phyloP scores from a whole-genome alignment of 1,140 invertebrate genomes.

The Maconellicoccus hirsutus region DNA sequence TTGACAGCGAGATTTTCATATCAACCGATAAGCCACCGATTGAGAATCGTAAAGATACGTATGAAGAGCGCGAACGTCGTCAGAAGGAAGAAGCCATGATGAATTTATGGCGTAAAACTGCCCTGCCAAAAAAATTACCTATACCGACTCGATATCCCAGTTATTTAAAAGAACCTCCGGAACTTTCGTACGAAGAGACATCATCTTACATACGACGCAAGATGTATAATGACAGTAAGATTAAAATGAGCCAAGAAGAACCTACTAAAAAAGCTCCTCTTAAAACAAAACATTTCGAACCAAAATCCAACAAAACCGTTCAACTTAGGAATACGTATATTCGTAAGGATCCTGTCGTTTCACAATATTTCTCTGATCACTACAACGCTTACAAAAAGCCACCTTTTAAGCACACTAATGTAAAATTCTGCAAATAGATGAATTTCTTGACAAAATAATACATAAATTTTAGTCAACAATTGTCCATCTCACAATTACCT shows the following conservation, averaged over 20 bases:
- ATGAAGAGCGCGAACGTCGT: background rate
- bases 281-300: background rate
- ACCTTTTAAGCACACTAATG: background rate
- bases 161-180: conserved; percentile 5
- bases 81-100: conserved; percentile 11
- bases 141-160: background rate
- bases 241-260: background rate
- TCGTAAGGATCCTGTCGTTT: background rate
- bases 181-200: conserved; percentile 11
- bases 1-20: background rate
- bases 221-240: background rate
- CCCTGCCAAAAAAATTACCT: background rate
- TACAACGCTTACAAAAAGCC: background rate
- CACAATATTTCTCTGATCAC: conserved; percentile 6
- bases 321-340: background rate
- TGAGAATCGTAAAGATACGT: background rate
- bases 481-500: no score
- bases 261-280: background rate
- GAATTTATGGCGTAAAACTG: background rate
- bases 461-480: no score
- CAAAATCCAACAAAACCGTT: background rate
- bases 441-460: background rate
- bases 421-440: background rate
- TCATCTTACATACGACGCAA: background rate
- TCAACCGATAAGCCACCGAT: background rate